These are phyloP conservation scores for Lacerta viridis DNA, from an alignment of 2,797 vertebrate genomes.

Conservation along the genomic window DNA sequence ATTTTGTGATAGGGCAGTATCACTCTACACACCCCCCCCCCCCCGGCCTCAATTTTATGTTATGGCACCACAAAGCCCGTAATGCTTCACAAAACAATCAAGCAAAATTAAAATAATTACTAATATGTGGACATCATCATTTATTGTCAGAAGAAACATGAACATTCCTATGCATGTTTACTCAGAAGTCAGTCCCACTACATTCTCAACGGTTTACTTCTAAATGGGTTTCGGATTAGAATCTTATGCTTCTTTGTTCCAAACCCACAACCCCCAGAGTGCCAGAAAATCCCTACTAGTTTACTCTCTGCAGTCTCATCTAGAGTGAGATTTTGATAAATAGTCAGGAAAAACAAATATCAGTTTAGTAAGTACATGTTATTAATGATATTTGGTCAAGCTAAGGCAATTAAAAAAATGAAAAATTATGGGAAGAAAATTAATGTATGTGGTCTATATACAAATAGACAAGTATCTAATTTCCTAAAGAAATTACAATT, in stretches of 20 bases:
- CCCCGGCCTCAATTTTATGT: background rate
- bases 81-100: conserved; percentile 14
- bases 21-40: background rate
- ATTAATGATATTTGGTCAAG: conserved; percentile 79
- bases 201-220: background rate
- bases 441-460: conserved; percentile 75
- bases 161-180: conserved; percentile 17
- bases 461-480: conserved; percentile 75
- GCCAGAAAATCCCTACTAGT: conserved; percentile 60
- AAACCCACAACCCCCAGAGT: conserved; percentile 55
- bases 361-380: conserved; percentile 58
- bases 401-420: conserved; percentile 67
- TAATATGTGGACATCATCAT: conserved; percentile 9
- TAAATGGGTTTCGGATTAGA: background rate
- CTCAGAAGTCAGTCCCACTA: background rate
- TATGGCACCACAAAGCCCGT: conserved; percentile 19
- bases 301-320: conserved; percentile 63
- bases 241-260: conserved; percentile 42
- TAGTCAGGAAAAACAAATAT: conserved; percentile 48
- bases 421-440: conserved; percentile 60
- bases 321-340: conserved; percentile 41
- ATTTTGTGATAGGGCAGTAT: background rate
- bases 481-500: conserved; percentile 67
- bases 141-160: background rate
- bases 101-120: conserved; percentile 41